Evolutionary conservation across 2,888 invertebrate species (phyloP), one percentile per base, ranked within the genome.

Genomic region (Brachyopa scutellaris): DNA sequence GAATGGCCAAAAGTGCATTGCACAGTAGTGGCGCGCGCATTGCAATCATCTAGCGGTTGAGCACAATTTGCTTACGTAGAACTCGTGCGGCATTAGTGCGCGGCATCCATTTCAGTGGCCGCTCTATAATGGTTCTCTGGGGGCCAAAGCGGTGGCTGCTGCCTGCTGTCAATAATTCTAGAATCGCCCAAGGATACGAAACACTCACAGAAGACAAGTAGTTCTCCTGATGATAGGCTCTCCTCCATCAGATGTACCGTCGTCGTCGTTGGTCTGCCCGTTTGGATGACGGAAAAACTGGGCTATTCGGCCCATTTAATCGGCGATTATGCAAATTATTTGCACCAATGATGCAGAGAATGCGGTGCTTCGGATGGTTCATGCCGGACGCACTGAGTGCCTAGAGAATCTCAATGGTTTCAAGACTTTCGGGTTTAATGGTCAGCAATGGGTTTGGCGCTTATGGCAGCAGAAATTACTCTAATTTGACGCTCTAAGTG

Each of bases 251-350:
- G 59, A 66, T 33, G 57, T 15, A 23, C 51, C 55, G 31, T 66
- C 51, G 17, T 26, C 26, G 26, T 6, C 4, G 40, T 40, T 23
- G 61, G 42, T 23, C 49, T n/a, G n/a, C n/a, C n/a, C n/a, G 38
- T n/a, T 33, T 9, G 31, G 33, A 31, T 23, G 33, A 36, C 40
- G 31, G 45, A 36, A 66, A 82, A 82, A 77, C 82, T 82, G 72
- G 82, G 82, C 82, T 82, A 77, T 72, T 53, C 77, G 70, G 70
- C 53, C 77, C 77, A 77, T 70, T 82, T 82, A 77, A 82, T 70
- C 59, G 82, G 61, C 77, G 82, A 82, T 82, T 82, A 82, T 82
- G 82, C 55, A 82, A 82, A 82, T 82, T 76, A 77, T 76, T 82
- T 82, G 64, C 76, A 59, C 70, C 82, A 77, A 77, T 77, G 82